A percentile compares a stretch with the other conserved stretches of the same genome.
Evolutionary conservation across 2,797 vertebrate species (phyloP).

Genomic region (Chelon labrosus): DNA sequence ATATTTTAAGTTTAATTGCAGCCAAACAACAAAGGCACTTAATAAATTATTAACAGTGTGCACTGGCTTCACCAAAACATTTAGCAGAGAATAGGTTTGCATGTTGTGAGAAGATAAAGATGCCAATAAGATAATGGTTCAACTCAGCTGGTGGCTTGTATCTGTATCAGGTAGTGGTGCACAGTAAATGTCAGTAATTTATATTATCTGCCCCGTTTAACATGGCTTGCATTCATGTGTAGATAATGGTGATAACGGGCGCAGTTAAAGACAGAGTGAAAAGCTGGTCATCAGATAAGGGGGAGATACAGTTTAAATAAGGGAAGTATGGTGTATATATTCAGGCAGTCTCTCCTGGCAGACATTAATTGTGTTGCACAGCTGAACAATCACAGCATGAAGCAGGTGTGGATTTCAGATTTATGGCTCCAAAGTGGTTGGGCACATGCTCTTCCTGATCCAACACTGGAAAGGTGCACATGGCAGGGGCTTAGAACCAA

Average conservation of each 20-base stretch:
- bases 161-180: slow-evolving; percentile 20
- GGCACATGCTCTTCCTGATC: background rate
- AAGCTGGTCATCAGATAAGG: background rate
- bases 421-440: background rate
- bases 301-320: background rate
- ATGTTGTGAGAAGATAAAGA: slow-evolving; percentile 19
- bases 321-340: background rate
- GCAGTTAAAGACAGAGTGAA: slow-evolving; percentile 10
- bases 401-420: background rate
- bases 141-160: slow-evolving; percentile 23
- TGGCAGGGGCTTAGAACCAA: background rate
- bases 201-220: slow-evolving; percentile 5
- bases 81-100: background rate
- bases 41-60: slow-evolving; percentile 21
- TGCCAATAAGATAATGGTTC: slow-evolving; percentile 19
- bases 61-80: background rate
- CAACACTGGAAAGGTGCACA: no score
- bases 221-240: slow-evolving; percentile 17
- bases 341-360: background rate
- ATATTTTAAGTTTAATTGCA: slow-evolving; percentile 25
- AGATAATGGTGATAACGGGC: slow-evolving; percentile 12
- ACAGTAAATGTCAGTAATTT: slow-evolving; percentile 25
- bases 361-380: background rate
- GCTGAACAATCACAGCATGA: slow-evolving; percentile 7
- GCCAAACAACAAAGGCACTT: slow-evolving; percentile 21